Percentiles rank a stretch among this genome's conserved stretches.
These are phyloP conservation scores for Willowsia nigromaculata DNA, from an alignment of 2,888 invertebrate genomes.

Conservation along the genomic window DNA sequence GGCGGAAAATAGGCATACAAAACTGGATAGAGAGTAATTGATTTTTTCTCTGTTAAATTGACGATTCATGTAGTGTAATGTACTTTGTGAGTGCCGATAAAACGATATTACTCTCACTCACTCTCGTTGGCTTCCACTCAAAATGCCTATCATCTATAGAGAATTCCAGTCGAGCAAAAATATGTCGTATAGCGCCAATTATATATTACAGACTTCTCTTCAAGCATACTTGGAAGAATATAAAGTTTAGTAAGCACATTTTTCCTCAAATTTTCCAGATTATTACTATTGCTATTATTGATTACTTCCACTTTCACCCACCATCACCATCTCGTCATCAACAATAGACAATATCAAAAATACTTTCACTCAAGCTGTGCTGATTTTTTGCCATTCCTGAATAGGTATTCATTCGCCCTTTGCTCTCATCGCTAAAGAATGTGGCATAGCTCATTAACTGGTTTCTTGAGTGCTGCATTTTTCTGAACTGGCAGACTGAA, in stretches of 20 bases:
- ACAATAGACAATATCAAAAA: neutral
- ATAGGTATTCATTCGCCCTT: neutral
- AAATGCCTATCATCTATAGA: neutral
- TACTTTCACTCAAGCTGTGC: neutral
- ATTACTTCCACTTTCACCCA: neutral
- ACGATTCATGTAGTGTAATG: conserved; percentile 42
- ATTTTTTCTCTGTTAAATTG: conserved; percentile 32
- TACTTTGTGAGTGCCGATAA: conserved; percentile 18
- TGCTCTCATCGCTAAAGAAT: no score
- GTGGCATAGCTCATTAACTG: no score
- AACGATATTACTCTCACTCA: neutral
- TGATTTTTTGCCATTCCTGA: neutral
- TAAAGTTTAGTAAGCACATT: no score
- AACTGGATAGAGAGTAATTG: neutral
- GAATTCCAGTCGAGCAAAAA: no score
- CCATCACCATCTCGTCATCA: neutral
- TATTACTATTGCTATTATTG: neutral
- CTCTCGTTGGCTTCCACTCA: neutral
- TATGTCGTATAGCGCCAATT: no score
- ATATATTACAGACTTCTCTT: no score
- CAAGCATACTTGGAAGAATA: no score
- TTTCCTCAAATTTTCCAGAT: neutral
- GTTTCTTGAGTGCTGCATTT: no score
- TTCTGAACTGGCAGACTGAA: no score
- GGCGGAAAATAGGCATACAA: neutral